Evolutionary conservation across 2,113 vertebrate genomes (phyloP).

Genomic region (Hassar affinis): DNA sequence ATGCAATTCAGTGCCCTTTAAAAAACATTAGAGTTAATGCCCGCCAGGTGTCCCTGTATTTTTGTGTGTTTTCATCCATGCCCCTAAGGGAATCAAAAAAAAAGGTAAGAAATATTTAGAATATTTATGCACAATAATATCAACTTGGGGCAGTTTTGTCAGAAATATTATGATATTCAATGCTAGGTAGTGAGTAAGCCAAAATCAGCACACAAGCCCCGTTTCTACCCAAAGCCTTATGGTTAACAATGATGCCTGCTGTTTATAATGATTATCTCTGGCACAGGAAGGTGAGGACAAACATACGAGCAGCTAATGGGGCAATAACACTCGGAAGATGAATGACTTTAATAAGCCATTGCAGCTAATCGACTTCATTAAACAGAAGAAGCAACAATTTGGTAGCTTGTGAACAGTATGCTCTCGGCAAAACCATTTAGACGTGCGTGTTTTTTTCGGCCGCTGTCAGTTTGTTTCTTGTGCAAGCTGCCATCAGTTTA

Average conservation of each 20-base stretch:
- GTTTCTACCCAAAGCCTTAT: neutral
- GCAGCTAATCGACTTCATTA: slow-evolving; percentile 38
- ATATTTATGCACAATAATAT: neutral
- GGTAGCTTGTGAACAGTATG: slow-evolving; percentile 5
- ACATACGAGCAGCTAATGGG: slow-evolving; percentile 28
- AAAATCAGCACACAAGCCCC: neutral
- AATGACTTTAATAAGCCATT: slow-evolving; percentile 40
- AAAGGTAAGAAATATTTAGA: neutral
- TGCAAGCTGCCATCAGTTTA: slow-evolving; percentile 4
- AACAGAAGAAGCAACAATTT: neutral
- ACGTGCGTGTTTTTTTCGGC: neutral
- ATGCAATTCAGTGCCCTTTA: neutral
- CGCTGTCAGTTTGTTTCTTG: neutral
- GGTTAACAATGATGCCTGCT: slow-evolving; percentile 6
- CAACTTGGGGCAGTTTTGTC: neutral
- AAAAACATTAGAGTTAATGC: neutral
- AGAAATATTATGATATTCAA: neutral
- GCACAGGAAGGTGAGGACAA: slow-evolving; percentile 38
- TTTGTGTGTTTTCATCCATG: neutral
- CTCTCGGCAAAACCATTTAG: neutral
- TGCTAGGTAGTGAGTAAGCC: neutral
- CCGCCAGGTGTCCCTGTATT: neutral
- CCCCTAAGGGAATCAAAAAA: neutral
- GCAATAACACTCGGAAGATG: slow-evolving; percentile 27
- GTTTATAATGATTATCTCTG: slow-evolving; percentile 19